Evolutionary conservation across 2,888 invertebrate genomes (phyloP).

Genomic region (Embidobia sp.): DNA sequence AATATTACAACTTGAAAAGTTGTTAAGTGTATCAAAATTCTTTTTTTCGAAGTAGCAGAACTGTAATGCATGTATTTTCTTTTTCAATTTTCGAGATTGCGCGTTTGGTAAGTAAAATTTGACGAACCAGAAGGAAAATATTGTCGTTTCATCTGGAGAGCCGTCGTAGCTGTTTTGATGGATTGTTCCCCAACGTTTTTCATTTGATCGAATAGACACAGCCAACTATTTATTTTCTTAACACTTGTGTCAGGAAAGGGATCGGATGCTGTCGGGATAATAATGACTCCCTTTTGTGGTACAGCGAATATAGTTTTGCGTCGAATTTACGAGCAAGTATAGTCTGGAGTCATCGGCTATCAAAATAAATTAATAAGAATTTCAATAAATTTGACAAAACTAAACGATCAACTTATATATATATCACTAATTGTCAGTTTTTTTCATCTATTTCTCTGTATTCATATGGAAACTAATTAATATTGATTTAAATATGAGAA

Average conservation of each 20-base stretch:
- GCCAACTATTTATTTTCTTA: constrained; percentile 74
- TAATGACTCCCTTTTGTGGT: constrained; percentile 49
- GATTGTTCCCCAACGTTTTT: constrained; percentile 61
- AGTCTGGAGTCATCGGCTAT: background rate
- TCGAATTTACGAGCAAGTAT: constrained; percentile 13
- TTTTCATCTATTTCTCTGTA: too few relatives aligned
- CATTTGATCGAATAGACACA: constrained; percentile 65
- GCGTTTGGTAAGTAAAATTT: constrained; percentile 48
- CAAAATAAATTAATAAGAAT: background rate
- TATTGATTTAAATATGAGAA: too few relatives aligned
- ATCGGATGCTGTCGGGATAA: constrained; percentile 51
- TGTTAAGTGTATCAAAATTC: too few relatives aligned
- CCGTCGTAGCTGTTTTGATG: constrained; percentile 74
- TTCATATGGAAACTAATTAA: too few relatives aligned
- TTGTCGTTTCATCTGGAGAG: constrained; percentile 73
- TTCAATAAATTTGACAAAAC: too few relatives aligned
- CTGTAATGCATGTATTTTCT: too few relatives aligned
- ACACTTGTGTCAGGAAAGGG: constrained; percentile 69
- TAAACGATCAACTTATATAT: too few relatives aligned
- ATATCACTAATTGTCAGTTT: too few relatives aligned
- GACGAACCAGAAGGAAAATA: constrained; percentile 71
- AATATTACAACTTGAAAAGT: too few relatives aligned
- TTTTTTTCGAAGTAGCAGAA: too few relatives aligned
- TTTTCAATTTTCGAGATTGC: too few relatives aligned
- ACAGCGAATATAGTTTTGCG: constrained; percentile 29